These are phyloP conservation scores for Sinocyclocheilus grahami DNA, from an alignment of 2,113 vertebrate genomes.

Conservation along the genomic window DNA sequence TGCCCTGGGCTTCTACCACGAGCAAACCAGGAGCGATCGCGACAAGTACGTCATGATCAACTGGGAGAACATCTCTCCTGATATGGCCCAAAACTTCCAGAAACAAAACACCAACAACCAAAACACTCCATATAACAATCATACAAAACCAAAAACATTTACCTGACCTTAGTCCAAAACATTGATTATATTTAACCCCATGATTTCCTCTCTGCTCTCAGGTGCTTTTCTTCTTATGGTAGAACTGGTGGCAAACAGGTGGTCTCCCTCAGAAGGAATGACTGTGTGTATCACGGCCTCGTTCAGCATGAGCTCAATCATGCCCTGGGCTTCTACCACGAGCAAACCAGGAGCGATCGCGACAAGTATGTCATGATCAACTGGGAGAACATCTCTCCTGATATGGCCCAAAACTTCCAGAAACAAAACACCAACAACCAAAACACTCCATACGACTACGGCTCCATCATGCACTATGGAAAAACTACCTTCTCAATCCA, in stretches of 20 bases:
- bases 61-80: conserved; percentile 54
- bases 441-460: conserved; percentile 57
- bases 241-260: conserved; percentile 56
- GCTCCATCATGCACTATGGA: conserved; percentile 61
- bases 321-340: conserved; percentile 65
- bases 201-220: conserved; percentile 32
- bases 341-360: conserved; percentile 64
- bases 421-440: conserved; percentile 56
- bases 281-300: conserved; percentile 53
- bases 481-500: conserved; percentile 49
- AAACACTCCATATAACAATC: conserved; percentile 46
- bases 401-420: conserved; percentile 35
- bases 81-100: conserved; percentile 35
- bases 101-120: conserved; percentile 56
- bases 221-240: conserved; percentile 63
- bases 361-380: conserved; percentile 61
- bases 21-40: conserved; percentile 64
- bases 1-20: conserved; percentile 65
- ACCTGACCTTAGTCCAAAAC: too few relatives aligned
- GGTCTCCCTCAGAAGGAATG: conserved; percentile 53
- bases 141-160: background rate
- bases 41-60: conserved; percentile 61
- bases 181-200: background rate
- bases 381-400: conserved; percentile 54
- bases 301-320: conserved; percentile 63